Evolutionary conservation across 1,140 invertebrate species (phyloP).

Genomic region (Cyclargus thomasi): DNA sequence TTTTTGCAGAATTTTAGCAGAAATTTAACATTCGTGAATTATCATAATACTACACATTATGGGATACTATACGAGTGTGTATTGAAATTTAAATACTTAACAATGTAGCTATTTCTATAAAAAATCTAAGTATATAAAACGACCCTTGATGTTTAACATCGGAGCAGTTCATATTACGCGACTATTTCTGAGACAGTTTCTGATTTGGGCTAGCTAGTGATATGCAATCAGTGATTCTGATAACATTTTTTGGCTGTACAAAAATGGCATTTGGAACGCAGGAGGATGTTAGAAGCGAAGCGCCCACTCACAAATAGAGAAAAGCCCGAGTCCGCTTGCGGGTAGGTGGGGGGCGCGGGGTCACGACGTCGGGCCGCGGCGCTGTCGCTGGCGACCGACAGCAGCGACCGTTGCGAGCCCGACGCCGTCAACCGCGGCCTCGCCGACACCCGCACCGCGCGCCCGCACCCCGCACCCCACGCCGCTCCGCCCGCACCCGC

Average conservation of each 20-base stretch:
- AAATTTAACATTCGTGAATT: too few relatives aligned
- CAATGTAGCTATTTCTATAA: too few relatives aligned
- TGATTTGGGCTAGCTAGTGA: too few relatives aligned
- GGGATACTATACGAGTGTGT: too few relatives aligned
- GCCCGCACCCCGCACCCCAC: constrained; percentile 28
- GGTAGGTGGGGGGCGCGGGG: constrained; percentile 49
- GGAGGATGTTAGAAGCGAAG: constrained; percentile 69
- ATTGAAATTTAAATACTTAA: too few relatives aligned
- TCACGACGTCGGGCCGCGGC: constrained; percentile 63
- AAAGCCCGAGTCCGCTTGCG: constrained; percentile 60
- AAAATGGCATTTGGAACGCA: constrained; percentile 34
- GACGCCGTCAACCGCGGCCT: constrained; percentile 37
- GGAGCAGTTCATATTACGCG: too few relatives aligned
- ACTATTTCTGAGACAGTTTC: too few relatives aligned
- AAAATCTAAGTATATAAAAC: too few relatives aligned
- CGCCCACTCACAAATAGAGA: constrained; percentile 75
- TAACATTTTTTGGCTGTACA: neutral
- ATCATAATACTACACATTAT: too few relatives aligned
- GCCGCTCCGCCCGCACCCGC: constrained; percentile 31
- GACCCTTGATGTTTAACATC: too few relatives aligned
- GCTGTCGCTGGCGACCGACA: constrained; percentile 70
- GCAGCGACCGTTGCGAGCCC: constrained; percentile 62
- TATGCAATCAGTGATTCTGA: neutral
- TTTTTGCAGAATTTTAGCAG: neutral
- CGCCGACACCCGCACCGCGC: constrained; percentile 39